Evolutionary conservation across 2,797 vertebrate genomes (phyloP), one percentile per base, ranked within the genome.

Genomic region (Tauraco hartlaubi): DNA sequence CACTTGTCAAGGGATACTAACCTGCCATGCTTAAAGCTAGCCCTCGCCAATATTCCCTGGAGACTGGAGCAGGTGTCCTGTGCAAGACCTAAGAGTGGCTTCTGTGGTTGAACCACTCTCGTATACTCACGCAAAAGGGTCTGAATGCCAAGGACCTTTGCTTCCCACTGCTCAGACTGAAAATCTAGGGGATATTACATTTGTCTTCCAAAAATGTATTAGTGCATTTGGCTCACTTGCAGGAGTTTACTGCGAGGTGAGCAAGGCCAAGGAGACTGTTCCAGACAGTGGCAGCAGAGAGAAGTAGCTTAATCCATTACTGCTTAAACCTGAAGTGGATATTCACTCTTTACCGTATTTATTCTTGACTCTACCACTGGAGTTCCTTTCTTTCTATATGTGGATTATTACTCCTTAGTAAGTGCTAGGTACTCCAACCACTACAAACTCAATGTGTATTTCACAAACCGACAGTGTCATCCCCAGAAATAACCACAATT

Each of bases 401-500:
- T 56, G 61, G 37, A 85, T 28, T 88, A 39, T 35, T 80, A 49
- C 33, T 74, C 72, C 75, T 91, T 35, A 84, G n/a, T 22, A 48
- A 85, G 39, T 43, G 49, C 56, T 77, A 71, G 56, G 29, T 90
- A 80, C 58, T 75, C 49, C 46, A 92, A 46, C 54, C 68, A 61
- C 79, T 91, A 61, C 28, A 54, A 88, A 75, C 12, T 74, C 56
- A 37, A 17, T 3, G 26, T 66, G 12, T 58, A n/a, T 75, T 88
- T 84, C 79, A 85, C 18, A 86, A 90, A 71, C 28, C 46, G 61
- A 39, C 37, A n/a, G 28, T 48, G 58, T 55, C 29, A 37, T 90
- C 91, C 62, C 76, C 73, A 84, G 58, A 86, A 90, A 90, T 62
- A 94, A 88, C 44, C 21, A 56, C 69, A 78, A 56, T 44, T 82